Base-by-base conservation (phyloP, 2,113 vertebrate species). In the Rallus limicola region DNA sequence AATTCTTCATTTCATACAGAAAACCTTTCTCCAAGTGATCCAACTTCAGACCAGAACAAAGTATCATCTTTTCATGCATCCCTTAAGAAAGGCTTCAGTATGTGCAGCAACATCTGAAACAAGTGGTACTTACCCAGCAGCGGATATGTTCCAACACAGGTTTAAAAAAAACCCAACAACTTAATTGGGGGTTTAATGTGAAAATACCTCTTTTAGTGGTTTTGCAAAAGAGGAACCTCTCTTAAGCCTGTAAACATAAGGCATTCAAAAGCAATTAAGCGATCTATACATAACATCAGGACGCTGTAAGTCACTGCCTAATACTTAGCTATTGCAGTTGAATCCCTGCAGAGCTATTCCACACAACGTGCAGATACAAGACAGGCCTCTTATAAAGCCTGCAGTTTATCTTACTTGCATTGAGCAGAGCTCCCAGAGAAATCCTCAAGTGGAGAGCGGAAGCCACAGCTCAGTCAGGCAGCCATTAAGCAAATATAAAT, bases 41-140 rank as follows among this genome's bases (percentile, higher is more conserved):
- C 86, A 92, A 81, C 48, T 94, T 88, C 40, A 90, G 69, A 96
- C 90, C 82, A 86, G 84, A 81, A 89, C 81, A 87, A 60, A 94
- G 70, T 72, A 93, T 69, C 70, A 92, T 90, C 85, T 93, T 94
- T 84, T 88, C 68, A 74, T n/a, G 18, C 11, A 72, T 74, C 34
- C 75, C 77, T 83, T 83, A 50, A 81, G 74, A 93, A 95, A 91
- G 65, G 69, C 65, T 92, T 82, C 81, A 91, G 31, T 71, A 78
- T 38, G 46, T 15, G n/a, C 65, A 67, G 64, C 26, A 93, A 83
- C 23, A 53, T 5, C 64, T 36, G 48, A 91, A 93, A 89, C 36
- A 93, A 83, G 46, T 14, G 0, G 56, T 42, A 60, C 71, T 84
- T 68, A 53, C 16, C 62, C 65, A 76, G 42, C 16, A 82, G n/a